Base-by-base conservation (phyloP, 2,888 invertebrate genomes). In the Linnaemya vulpina region DNA sequence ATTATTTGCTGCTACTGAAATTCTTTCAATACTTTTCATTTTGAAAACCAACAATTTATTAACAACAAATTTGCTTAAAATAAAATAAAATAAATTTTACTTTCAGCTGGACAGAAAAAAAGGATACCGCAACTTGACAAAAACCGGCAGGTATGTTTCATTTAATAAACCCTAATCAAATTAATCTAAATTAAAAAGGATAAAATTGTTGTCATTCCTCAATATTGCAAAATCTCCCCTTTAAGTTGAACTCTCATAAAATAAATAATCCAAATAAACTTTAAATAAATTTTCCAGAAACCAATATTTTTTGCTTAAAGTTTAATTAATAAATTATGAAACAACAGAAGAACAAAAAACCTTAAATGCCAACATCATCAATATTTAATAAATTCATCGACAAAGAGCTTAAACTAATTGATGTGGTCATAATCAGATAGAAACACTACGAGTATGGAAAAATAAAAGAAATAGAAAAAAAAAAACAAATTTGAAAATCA, bases 401-500 rank as follows among this genome's bases (percentile, higher is more conserved):
- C 51, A 62, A 74, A 70, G 22, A 81, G 65, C 58, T 82, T 35
- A 74, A 82, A 78, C 70, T 85, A 85, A 85, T 85, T 78, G 77
- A 78, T 85, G 84, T 82, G 84, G 84, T 78, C 63, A 80, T 58
- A 74, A 82, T 74, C 74, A 75, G 43, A 78, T 78, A 63, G 78
- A 60, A 74, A 78, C 22, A 53, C 22, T 30, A 30, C 30, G 30
- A 30, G n/a, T n/a, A n/a, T n/a, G n/a, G 5, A 58, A 15, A 35
- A 67, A 17, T 1, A 58, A 20, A 49, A 75, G 15, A 25, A 35
- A 3, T 9, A 51, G n/a, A 46, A 46, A n/a, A 15, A 46, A 15
- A n/a, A 20, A 1, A 51, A 51, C 58, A 80, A 73, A 73, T 22
- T 35, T 22, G 22, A 49, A 71, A 73, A 46, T 46, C 46, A 67